A percentile compares a stretch with the other conserved stretches of the same genome.
These are phyloP conservation scores for Molossus molossus DNA, from an alignment of 2,797 vertebrate genomes.

Conservation along the genomic window DNA sequence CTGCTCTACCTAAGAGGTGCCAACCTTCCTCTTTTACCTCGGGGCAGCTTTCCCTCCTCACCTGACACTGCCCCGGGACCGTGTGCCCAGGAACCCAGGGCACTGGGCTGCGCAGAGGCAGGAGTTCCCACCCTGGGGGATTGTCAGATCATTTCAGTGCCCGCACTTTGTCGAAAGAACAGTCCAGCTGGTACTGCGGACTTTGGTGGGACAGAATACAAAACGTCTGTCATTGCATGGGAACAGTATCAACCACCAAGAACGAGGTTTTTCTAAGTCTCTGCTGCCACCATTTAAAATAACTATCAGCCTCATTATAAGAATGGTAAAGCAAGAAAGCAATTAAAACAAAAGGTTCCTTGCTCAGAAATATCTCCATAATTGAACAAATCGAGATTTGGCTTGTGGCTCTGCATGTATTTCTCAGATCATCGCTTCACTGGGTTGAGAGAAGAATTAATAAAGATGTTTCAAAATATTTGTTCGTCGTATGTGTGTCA, in stretches of 20 bases:
- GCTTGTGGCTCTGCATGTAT: neutral
- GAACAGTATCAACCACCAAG: neutral
- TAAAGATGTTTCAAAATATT: neutral
- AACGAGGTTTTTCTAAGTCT: neutral
- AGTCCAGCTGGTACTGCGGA: fast-evolving
- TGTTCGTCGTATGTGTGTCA: neutral
- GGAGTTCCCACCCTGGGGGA: neutral
- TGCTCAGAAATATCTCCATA: neutral
- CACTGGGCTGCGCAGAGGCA: neutral
- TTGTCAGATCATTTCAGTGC: neutral
- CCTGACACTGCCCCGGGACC: neutral
- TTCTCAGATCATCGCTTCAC: neutral
- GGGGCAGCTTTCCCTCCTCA: neutral
- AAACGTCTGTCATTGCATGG: neutral
- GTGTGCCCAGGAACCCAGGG: neutral
- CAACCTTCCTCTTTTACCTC: neutral
- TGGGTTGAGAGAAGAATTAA: neutral
- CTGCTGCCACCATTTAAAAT: neutral
- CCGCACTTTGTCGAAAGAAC: neutral
- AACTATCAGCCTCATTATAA: neutral
- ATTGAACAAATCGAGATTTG: neutral
- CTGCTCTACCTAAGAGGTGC: neutral
- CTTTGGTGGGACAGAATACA: neutral
- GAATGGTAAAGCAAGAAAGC: neutral
- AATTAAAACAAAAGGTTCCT: neutral